These are phyloP conservation scores for Oeneis ivallda DNA, from an alignment of 2,888 invertebrate genomes.

Conservation along the genomic window DNA sequence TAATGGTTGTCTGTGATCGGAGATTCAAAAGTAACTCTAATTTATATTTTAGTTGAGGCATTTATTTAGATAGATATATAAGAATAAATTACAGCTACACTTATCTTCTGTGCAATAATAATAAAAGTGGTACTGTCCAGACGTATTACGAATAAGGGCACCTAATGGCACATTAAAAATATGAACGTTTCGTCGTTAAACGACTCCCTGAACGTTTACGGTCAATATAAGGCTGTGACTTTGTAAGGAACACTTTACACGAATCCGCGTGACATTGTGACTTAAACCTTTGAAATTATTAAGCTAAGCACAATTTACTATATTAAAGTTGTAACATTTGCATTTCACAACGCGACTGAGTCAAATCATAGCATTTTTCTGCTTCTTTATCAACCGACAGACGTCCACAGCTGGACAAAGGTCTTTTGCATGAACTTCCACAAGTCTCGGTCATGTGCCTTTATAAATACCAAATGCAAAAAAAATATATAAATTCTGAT, in stretches of 20 bases:
- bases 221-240: slow-evolving; percentile 42
- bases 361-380: too few species aligned
- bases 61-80: slow-evolving; percentile 45
- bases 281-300: too few species aligned
- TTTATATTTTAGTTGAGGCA: slow-evolving; percentile 40
- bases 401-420: too few species aligned
- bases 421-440: too few species aligned
- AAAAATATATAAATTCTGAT: too few species aligned
- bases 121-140: slow-evolving; percentile 58
- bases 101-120: slow-evolving; percentile 59
- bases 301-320: neutral
- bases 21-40: slow-evolving; percentile 30
- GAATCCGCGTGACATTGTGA: neutral
- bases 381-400: too few species aligned
- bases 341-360: too few species aligned
- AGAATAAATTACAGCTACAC: slow-evolving; percentile 44
- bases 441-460: too few species aligned
- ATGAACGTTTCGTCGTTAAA: slow-evolving; percentile 61
- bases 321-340: neutral
- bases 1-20: too few species aligned
- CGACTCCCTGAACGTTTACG: slow-evolving; percentile 58
- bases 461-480: too few species aligned
- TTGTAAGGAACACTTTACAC: slow-evolving; percentile 22
- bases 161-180: slow-evolving; percentile 68
- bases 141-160: slow-evolving; percentile 56